Percentiles rank a stretch among this genome's conserved stretches.
Evolutionary conservation across 2,113 vertebrate species (phyloP).

Genomic region (Heteronetta atricapilla): DNA sequence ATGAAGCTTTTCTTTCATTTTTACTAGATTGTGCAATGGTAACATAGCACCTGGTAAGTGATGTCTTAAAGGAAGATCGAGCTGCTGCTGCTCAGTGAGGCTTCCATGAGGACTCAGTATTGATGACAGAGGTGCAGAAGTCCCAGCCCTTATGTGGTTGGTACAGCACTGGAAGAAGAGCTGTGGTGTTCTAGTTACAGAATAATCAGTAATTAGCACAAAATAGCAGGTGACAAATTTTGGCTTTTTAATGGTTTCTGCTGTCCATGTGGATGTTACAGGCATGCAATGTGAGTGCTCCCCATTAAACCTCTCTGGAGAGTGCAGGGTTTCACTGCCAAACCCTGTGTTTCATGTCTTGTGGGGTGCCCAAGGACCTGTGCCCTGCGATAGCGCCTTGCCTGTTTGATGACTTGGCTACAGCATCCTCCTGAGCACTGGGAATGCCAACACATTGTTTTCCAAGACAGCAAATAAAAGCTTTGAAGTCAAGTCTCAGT

Average conservation of each 20-base stretch:
- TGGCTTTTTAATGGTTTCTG: not conserved
- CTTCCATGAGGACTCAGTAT: not conserved
- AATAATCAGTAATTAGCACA: not conserved
- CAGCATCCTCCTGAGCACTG: not conserved
- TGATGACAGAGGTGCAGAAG: fast-evolving
- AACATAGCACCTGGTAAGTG: not conserved
- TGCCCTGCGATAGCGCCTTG: not conserved
- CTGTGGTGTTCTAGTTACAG: not conserved
- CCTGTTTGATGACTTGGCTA: not conserved
- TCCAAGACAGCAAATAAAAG: not conserved
- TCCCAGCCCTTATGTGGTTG: not conserved
- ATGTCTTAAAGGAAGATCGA: not conserved
- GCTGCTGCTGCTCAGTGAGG: not conserved
- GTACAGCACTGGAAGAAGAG: not conserved
- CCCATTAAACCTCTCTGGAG: not conserved
- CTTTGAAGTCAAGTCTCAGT: not conserved
- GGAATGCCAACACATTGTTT: not conserved
- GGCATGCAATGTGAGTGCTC: not conserved
- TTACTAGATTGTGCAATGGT: not conserved
- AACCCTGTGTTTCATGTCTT: too few species aligned
- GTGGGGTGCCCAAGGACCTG: not conserved
- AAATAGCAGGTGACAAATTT: not conserved
- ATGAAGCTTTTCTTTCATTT: not conserved
- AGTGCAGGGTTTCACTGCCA: too few species aligned
- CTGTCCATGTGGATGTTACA: fast-evolving